Percentiles rank a stretch among this genome's conserved stretches.
Evolutionary conservation across 2,113 vertebrate genomes (phyloP).

Genomic region (Bucco capensis): DNA sequence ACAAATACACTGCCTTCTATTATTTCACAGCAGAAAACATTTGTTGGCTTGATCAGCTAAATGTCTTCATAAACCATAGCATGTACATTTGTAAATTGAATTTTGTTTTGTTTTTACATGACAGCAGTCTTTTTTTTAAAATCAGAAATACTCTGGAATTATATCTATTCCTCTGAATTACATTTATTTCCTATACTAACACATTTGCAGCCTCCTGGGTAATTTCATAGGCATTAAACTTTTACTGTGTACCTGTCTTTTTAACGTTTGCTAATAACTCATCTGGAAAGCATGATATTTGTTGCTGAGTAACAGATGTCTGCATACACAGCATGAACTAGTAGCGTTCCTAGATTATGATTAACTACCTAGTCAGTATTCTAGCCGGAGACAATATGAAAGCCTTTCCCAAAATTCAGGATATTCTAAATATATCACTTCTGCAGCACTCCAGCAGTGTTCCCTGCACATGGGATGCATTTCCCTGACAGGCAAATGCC

Average conservation of each 20-base stretch:
- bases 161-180: slow-evolving; percentile 1
- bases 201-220: not conserved
- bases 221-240: slow-evolving; percentile 42
- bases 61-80: not conserved
- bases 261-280: slow-evolving; percentile 38
- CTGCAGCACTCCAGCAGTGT: not conserved
- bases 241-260: slow-evolving; percentile 23
- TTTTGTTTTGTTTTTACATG: not conserved
- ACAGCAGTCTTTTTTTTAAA: not conserved
- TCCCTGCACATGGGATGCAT: not conserved
- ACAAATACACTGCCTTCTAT: not conserved
- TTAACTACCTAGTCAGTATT: not conserved
- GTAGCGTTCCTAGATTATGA: not conserved
- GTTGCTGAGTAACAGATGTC: slow-evolving; percentile 12
- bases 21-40: not conserved
- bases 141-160: not conserved
- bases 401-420: not conserved
- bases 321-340: not conserved
- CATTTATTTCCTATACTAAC: not conserved
- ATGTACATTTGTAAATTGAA: not conserved
- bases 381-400: not conserved
- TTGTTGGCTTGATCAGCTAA: slow-evolving; percentile 3
- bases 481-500: not conserved
- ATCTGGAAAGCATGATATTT: slow-evolving; percentile 4
- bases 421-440: not conserved